Evolutionary conservation across 1,140 invertebrate species (phyloP).

Genomic region (Caenorhabditis brenneri): DNA sequence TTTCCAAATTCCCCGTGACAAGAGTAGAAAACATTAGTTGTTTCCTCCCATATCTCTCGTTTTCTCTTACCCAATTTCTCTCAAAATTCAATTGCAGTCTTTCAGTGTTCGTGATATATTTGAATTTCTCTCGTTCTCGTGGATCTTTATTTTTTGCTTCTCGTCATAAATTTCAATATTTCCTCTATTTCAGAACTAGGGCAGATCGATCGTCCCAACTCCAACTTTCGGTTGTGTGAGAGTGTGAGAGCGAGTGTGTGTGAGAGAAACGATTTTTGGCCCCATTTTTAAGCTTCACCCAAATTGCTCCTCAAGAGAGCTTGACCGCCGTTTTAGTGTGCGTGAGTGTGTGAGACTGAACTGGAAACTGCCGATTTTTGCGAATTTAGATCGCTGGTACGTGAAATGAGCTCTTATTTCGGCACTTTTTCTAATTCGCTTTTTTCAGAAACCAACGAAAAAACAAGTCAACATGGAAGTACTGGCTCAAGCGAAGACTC

Average conservation of each 20-base stretch:
- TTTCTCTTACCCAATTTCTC: background rate
- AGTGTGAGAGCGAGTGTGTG: conserved; percentile 24
- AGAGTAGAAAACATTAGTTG: background rate
- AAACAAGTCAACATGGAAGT: conserved; percentile 31
- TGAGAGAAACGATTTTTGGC: conserved; percentile 19
- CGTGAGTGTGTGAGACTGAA: conserved; percentile 30
- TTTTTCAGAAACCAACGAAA: conserved; percentile 4
- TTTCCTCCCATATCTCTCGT: background rate
- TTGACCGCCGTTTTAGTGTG: background rate
- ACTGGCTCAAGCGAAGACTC: conserved; percentile 20
- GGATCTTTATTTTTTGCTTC: background rate
- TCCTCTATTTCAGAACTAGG: conserved; percentile 41
- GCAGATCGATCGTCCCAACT: background rate
- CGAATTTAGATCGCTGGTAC: background rate
- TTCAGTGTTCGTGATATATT: no score
- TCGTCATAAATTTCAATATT: background rate
- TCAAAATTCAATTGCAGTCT: no score
- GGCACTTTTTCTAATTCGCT: background rate
- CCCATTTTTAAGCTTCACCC: background rate
- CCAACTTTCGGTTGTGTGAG: conserved; percentile 4
- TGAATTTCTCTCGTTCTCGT: background rate
- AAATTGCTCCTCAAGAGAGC: background rate
- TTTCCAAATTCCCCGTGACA: background rate
- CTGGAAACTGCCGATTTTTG: conserved; percentile 24
- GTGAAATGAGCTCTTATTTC: background rate